Conservation (phyloP, 2,797 vertebrate genomes). For the Sciurus carolinensis region DNA sequence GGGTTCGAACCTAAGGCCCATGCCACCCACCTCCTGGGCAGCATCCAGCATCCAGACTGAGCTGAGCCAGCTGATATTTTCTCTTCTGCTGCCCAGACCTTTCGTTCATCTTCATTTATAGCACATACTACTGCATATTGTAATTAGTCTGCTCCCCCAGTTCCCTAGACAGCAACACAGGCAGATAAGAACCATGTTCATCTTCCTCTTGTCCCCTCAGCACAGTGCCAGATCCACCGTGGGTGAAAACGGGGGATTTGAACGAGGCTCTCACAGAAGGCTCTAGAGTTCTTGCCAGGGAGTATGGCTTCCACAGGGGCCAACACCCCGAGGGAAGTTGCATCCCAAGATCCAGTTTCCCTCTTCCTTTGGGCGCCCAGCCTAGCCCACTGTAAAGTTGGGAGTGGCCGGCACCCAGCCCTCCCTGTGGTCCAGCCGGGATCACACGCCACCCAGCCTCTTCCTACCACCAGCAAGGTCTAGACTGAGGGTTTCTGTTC, state of each 20-base stretch:
- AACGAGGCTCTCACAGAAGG: background rate
- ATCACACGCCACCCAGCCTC: fast-evolving
- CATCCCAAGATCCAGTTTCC: background rate
- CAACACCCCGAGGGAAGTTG: background rate
- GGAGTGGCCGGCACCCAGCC: background rate
- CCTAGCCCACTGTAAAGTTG: background rate
- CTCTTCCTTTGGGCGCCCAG: background rate
- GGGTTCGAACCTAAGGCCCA: background rate
- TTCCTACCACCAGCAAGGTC: background rate
- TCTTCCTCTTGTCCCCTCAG: background rate
- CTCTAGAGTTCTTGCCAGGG: background rate
- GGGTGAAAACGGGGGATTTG: background rate
- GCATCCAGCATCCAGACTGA: background rate
- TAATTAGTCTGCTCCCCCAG: background rate
- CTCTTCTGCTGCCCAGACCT: background rate
- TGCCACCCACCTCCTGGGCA: background rate
- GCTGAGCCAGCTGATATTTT: background rate
- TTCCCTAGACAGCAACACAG: background rate
- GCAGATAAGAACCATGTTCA: background rate
- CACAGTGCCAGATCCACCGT: background rate
- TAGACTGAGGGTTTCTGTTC: background rate
- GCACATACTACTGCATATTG: too few species aligned
- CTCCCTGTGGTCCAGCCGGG: background rate
- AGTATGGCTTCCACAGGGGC: too few species aligned
- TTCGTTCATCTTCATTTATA: background rate